Percentiles rank a stretch among this genome's conserved stretches.
phyloP scores from a whole-genome alignment of 2,797 vertebrate species.

The Xenentodon cancila region DNA sequence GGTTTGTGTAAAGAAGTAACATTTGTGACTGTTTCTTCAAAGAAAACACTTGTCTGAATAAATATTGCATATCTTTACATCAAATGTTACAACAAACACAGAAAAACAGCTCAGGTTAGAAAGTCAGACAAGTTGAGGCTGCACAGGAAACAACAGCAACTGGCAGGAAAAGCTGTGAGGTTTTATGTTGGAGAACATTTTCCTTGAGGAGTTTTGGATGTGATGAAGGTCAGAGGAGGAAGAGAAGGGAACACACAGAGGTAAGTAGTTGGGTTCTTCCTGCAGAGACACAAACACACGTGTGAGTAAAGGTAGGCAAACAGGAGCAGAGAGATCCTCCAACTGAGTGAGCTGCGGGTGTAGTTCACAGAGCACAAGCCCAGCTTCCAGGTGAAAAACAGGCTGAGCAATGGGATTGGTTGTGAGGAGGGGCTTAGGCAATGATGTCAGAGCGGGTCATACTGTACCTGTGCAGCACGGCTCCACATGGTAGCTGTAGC shows the following conservation, averaged over 20 bases:
- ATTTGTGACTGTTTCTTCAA: too few relatives aligned
- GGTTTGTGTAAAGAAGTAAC: too few relatives aligned
- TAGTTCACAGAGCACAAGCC: background rate
- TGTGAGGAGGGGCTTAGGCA: slow-evolving; percentile 11
- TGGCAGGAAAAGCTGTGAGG: background rate
- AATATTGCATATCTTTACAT: background rate
- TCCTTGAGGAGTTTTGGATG: background rate
- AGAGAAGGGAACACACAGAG: slow-evolving; percentile 36
- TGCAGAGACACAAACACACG: slow-evolving; percentile 44
- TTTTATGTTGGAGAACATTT: background rate
- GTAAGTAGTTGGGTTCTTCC: slow-evolving; percentile 35
- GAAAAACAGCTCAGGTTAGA: background rate
- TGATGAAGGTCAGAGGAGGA: slow-evolving; percentile 19
- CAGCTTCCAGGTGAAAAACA: slow-evolving; percentile 7
- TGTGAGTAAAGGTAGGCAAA: slow-evolving; percentile 21
- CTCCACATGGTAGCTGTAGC: slow-evolving; percentile 91
- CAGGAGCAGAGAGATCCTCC: background rate
- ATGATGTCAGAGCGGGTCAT: slow-evolving; percentile 13
- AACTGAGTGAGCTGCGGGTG: background rate
- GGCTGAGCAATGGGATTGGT: slow-evolving; percentile 1
- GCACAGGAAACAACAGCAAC: too few relatives aligned
- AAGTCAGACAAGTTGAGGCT: too few relatives aligned
- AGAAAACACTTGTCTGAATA: background rate
- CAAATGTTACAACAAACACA: background rate
- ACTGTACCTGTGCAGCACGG: slow-evolving; percentile 91